These are phyloP conservation scores for Drosophila paracracens DNA, from an alignment of 2,888 invertebrate genomes.

Conservation along the genomic window DNA sequence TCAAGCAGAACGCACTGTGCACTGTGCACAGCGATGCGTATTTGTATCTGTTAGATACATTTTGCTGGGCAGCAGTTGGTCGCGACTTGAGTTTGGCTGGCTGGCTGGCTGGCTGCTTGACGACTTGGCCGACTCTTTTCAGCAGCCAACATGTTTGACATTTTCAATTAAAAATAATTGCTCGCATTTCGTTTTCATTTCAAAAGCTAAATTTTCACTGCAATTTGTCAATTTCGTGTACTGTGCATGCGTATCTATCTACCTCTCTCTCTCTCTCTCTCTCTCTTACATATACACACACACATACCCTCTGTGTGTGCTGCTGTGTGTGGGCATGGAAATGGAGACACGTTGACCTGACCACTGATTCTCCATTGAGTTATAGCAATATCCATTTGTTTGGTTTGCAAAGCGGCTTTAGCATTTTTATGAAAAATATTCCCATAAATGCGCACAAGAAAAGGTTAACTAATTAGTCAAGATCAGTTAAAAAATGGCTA, in stretches of 20 bases:
- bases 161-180: slow-evolving; percentile 81
- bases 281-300: slow-evolving; percentile 11
- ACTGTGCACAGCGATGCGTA: slow-evolving; percentile 3
- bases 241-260: slow-evolving; percentile 42
- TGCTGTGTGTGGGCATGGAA: slow-evolving; percentile 30
- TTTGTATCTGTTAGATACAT: slow-evolving; percentile 36
- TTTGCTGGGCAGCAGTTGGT: slow-evolving; percentile 18
- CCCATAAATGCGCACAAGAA: background rate
- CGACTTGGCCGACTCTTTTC: slow-evolving; percentile 63
- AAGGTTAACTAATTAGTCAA: background rate
- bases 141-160: slow-evolving; percentile 74
- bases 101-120: slow-evolving; percentile 37
- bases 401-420: background rate
- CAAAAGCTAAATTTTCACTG: slow-evolving; percentile 64
- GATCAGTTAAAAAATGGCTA: background rate
- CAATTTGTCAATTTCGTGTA: slow-evolving; percentile 73
- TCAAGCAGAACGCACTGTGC: slow-evolving; percentile 38
- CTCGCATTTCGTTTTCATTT: slow-evolving; percentile 76
- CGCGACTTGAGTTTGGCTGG: slow-evolving; percentile 18
- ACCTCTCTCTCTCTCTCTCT: slow-evolving; percentile 6
- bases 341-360: slow-evolving; percentile 50
- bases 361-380: slow-evolving; percentile 45
- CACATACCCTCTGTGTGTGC: slow-evolving; percentile 14
- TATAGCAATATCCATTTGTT: slow-evolving; percentile 6
- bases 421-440: background rate